Evolutionary conservation across 2,797 vertebrate genomes (phyloP), one percentile per base, ranked within the genome.

Genomic region (Parauchenoglanis punctatus): DNA sequence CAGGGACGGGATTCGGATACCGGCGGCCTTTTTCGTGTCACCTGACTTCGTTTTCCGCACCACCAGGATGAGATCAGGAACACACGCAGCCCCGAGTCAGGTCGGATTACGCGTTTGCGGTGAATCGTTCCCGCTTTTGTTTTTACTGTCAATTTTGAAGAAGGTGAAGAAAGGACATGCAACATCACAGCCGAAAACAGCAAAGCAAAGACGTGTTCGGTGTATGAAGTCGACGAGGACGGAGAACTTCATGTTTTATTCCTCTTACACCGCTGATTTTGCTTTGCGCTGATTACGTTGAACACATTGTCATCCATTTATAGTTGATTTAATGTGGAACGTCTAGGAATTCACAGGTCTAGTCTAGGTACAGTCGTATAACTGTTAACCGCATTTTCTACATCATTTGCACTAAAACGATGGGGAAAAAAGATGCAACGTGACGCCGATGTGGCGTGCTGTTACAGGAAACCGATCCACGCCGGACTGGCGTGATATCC

Each of bases 1-100:
- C 20, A 25, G 23, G 4, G 40, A 44, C 49, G 23, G 44, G 44
- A 63, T 31, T 28, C 63, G 49, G 87, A 81, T 70, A 84, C 68
- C 31, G 0, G 61, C 81, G 75, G 72, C 70, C 73, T 86, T 87
- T 87, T 73, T 84, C 25, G 11, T 61, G 76, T 89, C 88, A 91
- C 88, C 87, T 88, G 86, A 81, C 46, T 89, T 70, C 28, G 78
- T 88, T 81, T 35, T 70, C 31, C 56, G 13, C 63, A 44, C 63
- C 82, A 72, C 63, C 35, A 0, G 4, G 23, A 31, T 58, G 75
- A 73, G 85, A 89, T 88, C 59, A 84, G 44, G 73, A 82, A 77
- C 35, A 65, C 78, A 85, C 75, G 81, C 83, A 76, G 81, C 72
- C 59, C 18, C 65, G 35, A 76, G 73, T 20, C 44, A 54, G 72